These are phyloP conservation scores for Puntigrus tetrazona DNA, from an alignment of 2,113 vertebrate genomes.

Conservation along the genomic window DNA sequence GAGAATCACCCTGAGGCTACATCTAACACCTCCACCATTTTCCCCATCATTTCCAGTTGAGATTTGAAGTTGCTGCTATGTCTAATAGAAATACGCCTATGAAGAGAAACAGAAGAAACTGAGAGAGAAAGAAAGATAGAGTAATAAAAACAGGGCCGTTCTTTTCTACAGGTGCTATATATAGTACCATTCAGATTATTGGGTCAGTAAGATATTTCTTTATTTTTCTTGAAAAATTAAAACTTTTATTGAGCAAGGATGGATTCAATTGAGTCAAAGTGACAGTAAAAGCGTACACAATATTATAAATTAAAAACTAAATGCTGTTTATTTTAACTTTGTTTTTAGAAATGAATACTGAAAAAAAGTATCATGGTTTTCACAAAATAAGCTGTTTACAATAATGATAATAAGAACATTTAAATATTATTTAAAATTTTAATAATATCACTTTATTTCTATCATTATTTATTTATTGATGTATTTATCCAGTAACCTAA, in stretches of 20 bases:
- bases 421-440: no score
- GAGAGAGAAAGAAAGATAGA: constrained; percentile 15
- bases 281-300: not conserved
- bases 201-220: not conserved
- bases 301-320: not conserved
- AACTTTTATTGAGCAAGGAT: not conserved
- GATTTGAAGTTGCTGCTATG: constrained; percentile 65
- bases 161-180: not conserved
- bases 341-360: not conserved
- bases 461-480: no score
- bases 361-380: no score
- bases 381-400: no score
- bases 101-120: constrained; percentile 52
- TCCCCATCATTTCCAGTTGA: constrained; percentile 64
- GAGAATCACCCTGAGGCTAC: constrained; percentile 59
- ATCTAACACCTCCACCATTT: constrained; percentile 52
- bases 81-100: constrained; percentile 59
- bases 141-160: not conserved
- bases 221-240: not conserved
- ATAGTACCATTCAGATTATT: not conserved
- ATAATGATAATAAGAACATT: no score
- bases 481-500: no score
- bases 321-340: not conserved
- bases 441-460: no score
- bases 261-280: not conserved